Evolutionary conservation across 1,140 invertebrate genomes (phyloP), one percentile per base, ranked within the genome.

Genomic region (Sitophilus oryzae): DNA sequence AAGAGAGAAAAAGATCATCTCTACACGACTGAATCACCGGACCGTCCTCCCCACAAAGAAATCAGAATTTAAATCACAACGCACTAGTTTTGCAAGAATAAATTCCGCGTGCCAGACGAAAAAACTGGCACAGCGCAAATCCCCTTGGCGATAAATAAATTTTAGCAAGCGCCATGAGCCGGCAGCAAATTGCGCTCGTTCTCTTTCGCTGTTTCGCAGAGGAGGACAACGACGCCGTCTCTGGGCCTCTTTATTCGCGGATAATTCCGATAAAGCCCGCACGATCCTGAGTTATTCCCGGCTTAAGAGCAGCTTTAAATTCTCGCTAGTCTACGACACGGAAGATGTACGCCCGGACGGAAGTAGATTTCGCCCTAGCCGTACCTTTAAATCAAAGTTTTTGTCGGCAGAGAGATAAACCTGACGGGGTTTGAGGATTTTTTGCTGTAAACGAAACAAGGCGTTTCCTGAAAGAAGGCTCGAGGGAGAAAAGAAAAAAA

Each of bases 301-400:
- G 50, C 50, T 52, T 52, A 52, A 40, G 38, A 22, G 25, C 18
- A 52, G 50, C 25, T 44, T 43, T 42, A 52, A 52, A 52, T 52
- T 52, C 35, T 25, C 23, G 40, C 41, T 41, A 38, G 50, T 52
- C 50, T 42, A 52, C 50, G 48, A 15, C n/a, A 40, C 5, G 34
- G 14, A 43, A 52, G 50, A 52, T 44, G 37, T 52, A 52, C 44
- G 30, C 37, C 41, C 22, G 37, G 9, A 41, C 50, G 41, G 41
- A 11, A 52, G 50, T 52, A 44, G 50, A 42, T 52, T 52, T 44
- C 35, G 30, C 50, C 40, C 44, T 30, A n/a, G 50, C 40, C 30
- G 50, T 52, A 35, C 50, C 41, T 43, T 30, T 52, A 52, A 52
- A 52, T 52, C 40, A 52, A 52, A 38, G 36, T 52, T 52, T 52